Base-by-base conservation (phyloP, 37 sponge, comb jelly and placozoan genomes). In the Beroe ovata region DNA sequence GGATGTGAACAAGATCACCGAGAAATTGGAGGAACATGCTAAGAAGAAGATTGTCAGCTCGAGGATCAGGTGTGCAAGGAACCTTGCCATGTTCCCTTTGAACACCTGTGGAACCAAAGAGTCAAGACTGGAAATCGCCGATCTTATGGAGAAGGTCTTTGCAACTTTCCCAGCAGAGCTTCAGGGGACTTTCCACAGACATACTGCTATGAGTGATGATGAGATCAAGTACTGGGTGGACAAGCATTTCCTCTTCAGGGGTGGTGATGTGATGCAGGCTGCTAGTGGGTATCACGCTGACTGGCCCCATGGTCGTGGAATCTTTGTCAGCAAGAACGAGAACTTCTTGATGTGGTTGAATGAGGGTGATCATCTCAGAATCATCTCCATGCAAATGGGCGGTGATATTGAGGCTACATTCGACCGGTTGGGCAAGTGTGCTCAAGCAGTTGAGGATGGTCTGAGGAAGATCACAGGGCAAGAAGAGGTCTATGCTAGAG, bases 281-380 rank as follows among this genome's bases (percentile, higher is more conserved):
- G 92, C 92, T 6, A 42, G 60, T 39, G 92, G 92, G 26, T 92
- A 92, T 63, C 92, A 92, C 64, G 34, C 4, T 16, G 19, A 91
- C 90, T 92, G 93, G 93, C 93, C 93, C 2, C 89, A 91, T 60
- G 93, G 93, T 26, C 33, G 93, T 30, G 93, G 93, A 23, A 91
- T 92, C 22, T 92, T 91, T 88, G 64, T 47, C 60, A 64, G 38
- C 64, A 66, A 90, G n/a, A 72, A 54, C 60, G 90, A 92, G 60
- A 40, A 69, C 81, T 92, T 92, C 64, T 30, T 92, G 20, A 29
- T 89, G 39, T 92, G 93, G 93, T 33, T 92, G 14, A 92, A 92
- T 33, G 92, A 92, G 42, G 92, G 92, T 19, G 92, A 92, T 72
- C 92, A 92, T 58, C 89, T 90, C 60, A 66, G 92, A 0, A 92